Evolutionary conservation across 2,888 invertebrate species (phyloP), one percentile per base, ranked within the genome.

Genomic region (Nymphalis c-album): DNA sequence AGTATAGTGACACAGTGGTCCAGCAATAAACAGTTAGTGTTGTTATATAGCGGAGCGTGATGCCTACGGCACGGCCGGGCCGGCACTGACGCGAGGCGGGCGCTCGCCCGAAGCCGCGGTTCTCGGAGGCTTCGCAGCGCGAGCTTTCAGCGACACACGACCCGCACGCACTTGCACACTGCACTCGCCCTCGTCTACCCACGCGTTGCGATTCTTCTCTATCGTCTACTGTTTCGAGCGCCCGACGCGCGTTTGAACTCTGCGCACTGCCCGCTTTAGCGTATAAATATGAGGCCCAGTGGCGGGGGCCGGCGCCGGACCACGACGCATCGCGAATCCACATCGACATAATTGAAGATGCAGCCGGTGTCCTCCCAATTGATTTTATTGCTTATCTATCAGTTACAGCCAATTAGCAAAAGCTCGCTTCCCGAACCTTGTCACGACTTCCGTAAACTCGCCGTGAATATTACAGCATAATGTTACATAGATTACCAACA

Each of bases 171-270:
- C 91, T 66, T 91, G 91, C 91, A 91, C 92, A 91, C 91, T 91
- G 91, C 91, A 91, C 91, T 90, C 89, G 90, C 88, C 89, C 86
- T 86, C 84, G 86, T 86, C 85, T 87, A 88, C 85, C 88, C 87
- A 87, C 89, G 86, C 88, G 87, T 84, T 87, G 87, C 88, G 89
- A 87, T 88, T 87, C 87, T 88, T 84, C 76, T 80, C 77, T 87
- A 88, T 83, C 91, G 91, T 91, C 91, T 90, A 89, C 90, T 89
- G 91, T 90, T 84, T 85, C 80, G 90, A 87, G 85, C 91, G 91
- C 87, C 87, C 87, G 88, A 85, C 89, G 85, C 86, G 87, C 92
- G 91, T 91, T 91, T 92, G 91, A 91, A 92, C 92, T 91, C 90
- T 87, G 89, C 82, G 86, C 88, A 80, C 83, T 83, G 88, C 82